A percentile compares a stretch with the other conserved stretches of the same genome.
Evolutionary conservation across 2,113 vertebrate genomes (phyloP).

Genomic region (Sapayoa aenigma): DNA sequence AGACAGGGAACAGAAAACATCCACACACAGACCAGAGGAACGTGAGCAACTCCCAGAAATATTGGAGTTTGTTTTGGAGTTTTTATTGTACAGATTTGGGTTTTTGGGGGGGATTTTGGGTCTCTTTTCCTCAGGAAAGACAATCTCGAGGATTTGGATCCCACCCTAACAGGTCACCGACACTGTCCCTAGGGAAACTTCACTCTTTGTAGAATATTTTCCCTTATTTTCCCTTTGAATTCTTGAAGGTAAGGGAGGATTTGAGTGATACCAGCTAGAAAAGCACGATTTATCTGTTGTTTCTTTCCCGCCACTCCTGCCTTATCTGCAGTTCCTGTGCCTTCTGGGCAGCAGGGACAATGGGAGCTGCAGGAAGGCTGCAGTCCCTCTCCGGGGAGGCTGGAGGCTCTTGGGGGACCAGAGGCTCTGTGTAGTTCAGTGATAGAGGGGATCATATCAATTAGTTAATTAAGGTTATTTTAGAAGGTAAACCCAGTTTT

Average conservation of each 20-base stretch:
- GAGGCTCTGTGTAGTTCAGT: not conserved
- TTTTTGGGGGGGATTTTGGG: not conserved
- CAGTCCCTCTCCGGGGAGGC: not conserved
- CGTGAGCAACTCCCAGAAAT: not conserved
- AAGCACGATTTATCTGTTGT: not conserved
- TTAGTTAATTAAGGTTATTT: slow-evolving; percentile 24
- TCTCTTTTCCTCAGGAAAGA: not conserved
- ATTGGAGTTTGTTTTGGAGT: not conserved
- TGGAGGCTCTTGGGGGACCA: not conserved
- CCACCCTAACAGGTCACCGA: not conserved
- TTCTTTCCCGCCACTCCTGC: not conserved
- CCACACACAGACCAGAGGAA: not conserved
- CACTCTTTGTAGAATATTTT: not conserved
- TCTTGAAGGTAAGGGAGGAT: not conserved
- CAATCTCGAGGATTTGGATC: not conserved
- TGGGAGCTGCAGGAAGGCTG: not conserved
- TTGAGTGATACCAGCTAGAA: not conserved
- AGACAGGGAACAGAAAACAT: not conserved
- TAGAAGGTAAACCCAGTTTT: not conserved
- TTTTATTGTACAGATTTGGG: not conserved
- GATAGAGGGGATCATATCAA: not conserved
- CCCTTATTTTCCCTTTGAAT: not conserved
- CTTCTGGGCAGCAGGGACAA: not conserved
- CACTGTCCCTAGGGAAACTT: not conserved
- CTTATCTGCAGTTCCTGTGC: not conserved